Conservation (phyloP, 2,113 vertebrate species). For the Ceratotherium simum region DNA sequence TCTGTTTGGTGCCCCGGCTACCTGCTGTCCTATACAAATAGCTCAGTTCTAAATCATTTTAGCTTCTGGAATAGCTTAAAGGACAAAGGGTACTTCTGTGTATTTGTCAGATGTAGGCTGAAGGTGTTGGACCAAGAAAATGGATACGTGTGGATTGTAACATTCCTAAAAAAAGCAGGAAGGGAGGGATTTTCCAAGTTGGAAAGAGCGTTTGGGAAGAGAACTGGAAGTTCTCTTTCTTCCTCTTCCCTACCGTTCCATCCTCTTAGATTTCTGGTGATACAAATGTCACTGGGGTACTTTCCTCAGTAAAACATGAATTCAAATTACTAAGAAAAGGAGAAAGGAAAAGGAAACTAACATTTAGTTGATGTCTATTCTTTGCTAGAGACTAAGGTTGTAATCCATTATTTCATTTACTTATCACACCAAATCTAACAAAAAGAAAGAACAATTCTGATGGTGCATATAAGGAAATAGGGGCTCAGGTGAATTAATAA, state of each 20-base stretch:
- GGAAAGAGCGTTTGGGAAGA: neutral
- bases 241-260: neutral
- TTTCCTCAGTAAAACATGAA: neutral
- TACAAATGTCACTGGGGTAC: neutral
- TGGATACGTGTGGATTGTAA: neutral
- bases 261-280: neutral
- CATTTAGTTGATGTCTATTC: neutral
- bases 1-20: constrained; percentile 83
- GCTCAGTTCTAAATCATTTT: constrained; percentile 63
- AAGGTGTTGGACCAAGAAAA: constrained; percentile 5
- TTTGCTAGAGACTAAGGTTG: neutral
- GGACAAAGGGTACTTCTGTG: constrained; percentile 75
- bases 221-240: neutral
- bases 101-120: neutral
- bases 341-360: neutral
- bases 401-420: neutral
- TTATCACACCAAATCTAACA: neutral
- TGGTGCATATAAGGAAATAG: neutral
- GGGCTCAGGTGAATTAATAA: neutral
- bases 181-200: neutral
- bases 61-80: constrained; percentile 18
- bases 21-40: constrained; percentile 80
- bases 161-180: neutral
- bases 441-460: neutral
- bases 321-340: neutral